Evolutionary conservation across 2,888 invertebrate genomes (phyloP), one percentile per base, ranked within the genome.

Genomic region (Sminthurinus aureus): DNA sequence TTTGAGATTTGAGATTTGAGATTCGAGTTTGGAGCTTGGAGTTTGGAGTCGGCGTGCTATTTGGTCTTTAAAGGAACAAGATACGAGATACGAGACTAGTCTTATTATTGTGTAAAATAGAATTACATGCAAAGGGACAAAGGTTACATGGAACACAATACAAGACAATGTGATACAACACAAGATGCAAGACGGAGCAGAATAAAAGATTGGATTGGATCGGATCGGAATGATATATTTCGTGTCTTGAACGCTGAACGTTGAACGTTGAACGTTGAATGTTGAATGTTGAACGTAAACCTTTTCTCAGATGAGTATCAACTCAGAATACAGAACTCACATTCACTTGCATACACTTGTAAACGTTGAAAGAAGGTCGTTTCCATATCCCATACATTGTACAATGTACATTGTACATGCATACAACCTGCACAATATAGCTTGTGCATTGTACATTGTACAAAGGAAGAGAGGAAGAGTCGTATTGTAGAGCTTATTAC

Each of bases 81-180:
- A 15, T 9, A 11, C n/a, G 69, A 22, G 69, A 24, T 24, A 69
- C 38, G 38, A 38, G 38, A 38, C 38, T 38, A 38, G 38, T 6
- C 38, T 73, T 73, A 24, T 73, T 73, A 26, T 22, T 26, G 15
- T 73, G 24, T 73, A 15, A 73, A 73, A 20, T 73, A 73, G 73
- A 26, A 73, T 73, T 22, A 73, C 73, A 73, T 73, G 15, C 26
- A 20, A 73, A 15, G 22, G 73, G 26, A 73, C 26, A 73, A 73
- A 73, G 26, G 73, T 15, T 26, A 73, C 73, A 24, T 24, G 38
- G 38, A 38, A 38, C 38, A 38, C 38, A 38, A 38, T 38, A 38
- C 38, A 38, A 38, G 38, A 38, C 38, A 38, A 38, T 38, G 38
- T 38, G 38, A 38, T 38, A 38, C 3, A 38, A 38, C 38, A 38